Percentiles rank a stretch among this genome's conserved stretches.
Conservation (phyloP, 2,888 invertebrate genomes). For the Leptarthrus brevirostris region DNA sequence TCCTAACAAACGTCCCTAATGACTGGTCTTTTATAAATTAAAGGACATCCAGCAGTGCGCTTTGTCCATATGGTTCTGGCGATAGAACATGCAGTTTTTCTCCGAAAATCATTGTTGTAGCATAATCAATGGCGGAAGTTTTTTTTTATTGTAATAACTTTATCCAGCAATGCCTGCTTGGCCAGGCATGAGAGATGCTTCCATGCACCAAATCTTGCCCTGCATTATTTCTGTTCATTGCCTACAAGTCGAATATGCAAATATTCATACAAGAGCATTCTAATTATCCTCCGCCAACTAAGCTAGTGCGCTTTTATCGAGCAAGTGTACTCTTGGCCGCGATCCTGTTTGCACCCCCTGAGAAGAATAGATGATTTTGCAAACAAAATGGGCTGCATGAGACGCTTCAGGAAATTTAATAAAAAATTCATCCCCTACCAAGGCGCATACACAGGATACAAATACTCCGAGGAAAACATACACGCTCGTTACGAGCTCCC, state of each 20-base stretch:
- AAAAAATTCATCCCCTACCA: slow-evolving; percentile 34
- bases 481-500: slow-evolving; percentile 15
- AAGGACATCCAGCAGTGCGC: background rate
- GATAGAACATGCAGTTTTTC: too few relatives aligned
- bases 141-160: background rate
- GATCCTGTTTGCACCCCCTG: background rate
- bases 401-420: slow-evolving; percentile 40
- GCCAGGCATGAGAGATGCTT: background rate
- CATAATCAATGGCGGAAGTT: background rate
- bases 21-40: background rate
- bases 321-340: background rate
- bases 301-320: slow-evolving; percentile 7
- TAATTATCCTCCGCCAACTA: slow-evolving; percentile 35
- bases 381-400: slow-evolving; percentile 38
- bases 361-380: slow-evolving; percentile 26
- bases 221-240: slow-evolving; percentile 11
- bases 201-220: slow-evolving; percentile 7
- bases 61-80: too few relatives aligned
- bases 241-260: slow-evolving; percentile 20
- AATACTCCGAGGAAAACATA: slow-evolving; percentile 23
- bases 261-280: slow-evolving; percentile 25
- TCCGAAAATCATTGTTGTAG: too few relatives aligned
- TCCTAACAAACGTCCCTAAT: background rate
- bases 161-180: background rate
- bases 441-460: slow-evolving; percentile 15